Base-by-base conservation (phyloP, 2,113 vertebrate species). In the Apteryx mantelli region DNA sequence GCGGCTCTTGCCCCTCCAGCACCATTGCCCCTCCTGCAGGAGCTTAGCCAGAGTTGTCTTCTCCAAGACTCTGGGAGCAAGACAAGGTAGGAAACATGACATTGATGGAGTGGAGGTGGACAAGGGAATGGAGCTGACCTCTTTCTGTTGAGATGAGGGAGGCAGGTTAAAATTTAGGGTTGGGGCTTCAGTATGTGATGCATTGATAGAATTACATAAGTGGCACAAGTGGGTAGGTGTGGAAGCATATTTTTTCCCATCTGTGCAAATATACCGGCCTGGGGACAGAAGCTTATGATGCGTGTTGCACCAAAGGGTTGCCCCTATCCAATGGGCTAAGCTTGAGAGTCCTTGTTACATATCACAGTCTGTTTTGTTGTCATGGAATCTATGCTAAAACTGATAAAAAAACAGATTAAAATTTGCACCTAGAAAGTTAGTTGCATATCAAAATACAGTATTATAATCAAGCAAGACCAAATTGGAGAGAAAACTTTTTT, bases 21-120 rank as follows among this genome's bases (percentile, higher is more conserved):
- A 0, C 52, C n/a, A 36, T 1, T n/a, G 26, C 5, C 3, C 32
- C 25, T 56, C 16, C 53, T 69, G 28, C 5, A 61, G 48, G 18
- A 80, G 66, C 48, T 19, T 8, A 42, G 44, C 3, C 22, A 88
- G 52, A 76, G 28, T 13, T 53, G 88, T 20, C 21, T 89, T 60
- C 68, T 34, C 26, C 70, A 93, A 69, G 48, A 52, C 9, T 64
- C 36, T 71, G 26, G 36, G 26, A 50, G 13, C 40, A 81, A 84
- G 52, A 61, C 19, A 65, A 68, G 13, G 71, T 69, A 2, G 2
- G n/a, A 86, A 77, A 69, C 13, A 17, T 55, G 46, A 64, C 24
- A 32, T 2, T 11, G 55, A 30, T 53, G 10, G 64, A 30, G 19
- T 7, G 48, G 58, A 76, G 28, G 22, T n/a, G 48, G 28, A 80